A percentile compares a stretch with the other conserved stretches of the same genome.
phyloP scores from a whole-genome alignment of 2,888 invertebrate species.

The Lasioglossum zephyrum region DNA sequence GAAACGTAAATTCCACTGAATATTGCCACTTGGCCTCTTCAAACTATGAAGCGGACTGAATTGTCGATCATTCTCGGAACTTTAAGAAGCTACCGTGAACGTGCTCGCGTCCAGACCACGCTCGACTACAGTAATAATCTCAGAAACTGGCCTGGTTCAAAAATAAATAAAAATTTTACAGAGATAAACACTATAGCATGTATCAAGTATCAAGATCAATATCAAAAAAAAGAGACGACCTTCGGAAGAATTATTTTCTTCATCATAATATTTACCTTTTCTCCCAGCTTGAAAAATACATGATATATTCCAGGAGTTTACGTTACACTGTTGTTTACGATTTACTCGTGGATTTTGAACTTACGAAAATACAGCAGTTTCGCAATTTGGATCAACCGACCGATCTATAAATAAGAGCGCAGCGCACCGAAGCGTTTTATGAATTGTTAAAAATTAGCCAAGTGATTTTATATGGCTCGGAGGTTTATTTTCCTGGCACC shows the following conservation, averaged over 20 bases:
- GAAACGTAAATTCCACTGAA: slow-evolving; percentile 5
- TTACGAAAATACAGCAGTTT: neutral
- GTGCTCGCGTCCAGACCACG: neutral
- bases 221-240: neutral
- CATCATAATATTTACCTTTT: neutral
- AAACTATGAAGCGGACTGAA: neutral
- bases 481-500: slow-evolving; percentile 10
- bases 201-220: neutral
- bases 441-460: slow-evolving; percentile 1
- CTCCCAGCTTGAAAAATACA: neutral
- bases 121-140: neutral
- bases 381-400: neutral
- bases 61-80: neutral
- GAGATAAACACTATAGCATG: neutral
- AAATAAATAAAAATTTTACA: neutral
- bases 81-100: neutral
- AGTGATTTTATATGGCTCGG: neutral
- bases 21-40: neutral
- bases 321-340: neutral
- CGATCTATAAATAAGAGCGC: neutral
- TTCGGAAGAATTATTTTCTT: neutral
- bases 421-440: neutral
- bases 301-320: neutral
- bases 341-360: neutral
- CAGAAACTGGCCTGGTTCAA: neutral